Evolutionary conservation across 2,888 invertebrate genomes (phyloP).

Genomic region (Perizoma flavofasciatum): DNA sequence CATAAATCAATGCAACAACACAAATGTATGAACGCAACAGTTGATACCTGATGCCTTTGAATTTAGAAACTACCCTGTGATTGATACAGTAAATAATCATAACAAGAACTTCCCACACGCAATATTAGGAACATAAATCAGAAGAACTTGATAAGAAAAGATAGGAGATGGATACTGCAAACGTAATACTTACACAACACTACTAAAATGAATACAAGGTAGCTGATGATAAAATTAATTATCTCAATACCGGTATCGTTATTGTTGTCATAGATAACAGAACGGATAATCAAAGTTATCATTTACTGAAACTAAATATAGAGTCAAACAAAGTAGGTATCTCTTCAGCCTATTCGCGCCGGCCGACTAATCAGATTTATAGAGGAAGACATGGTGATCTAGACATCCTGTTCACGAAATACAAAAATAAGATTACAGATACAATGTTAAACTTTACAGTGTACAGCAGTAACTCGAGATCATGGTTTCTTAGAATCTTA

Average conservation of each 20-base stretch:
- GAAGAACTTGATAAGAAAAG: neutral
- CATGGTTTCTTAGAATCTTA: constrained; percentile 26
- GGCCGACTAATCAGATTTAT: constrained; percentile 46
- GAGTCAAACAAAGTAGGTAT: neutral
- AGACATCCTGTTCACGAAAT: constrained; percentile 57
- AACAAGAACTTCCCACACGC: neutral
- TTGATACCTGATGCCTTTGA: neutral
- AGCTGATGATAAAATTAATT: constrained; percentile 2
- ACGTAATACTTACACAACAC: too few species aligned
- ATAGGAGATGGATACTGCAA: neutral
- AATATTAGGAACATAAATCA: neutral
- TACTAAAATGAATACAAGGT: neutral
- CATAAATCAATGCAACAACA: neutral
- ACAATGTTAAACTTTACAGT: constrained; percentile 19
- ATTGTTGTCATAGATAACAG: constrained; percentile 45
- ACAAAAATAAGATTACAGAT: constrained; percentile 38
- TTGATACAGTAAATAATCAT: neutral
- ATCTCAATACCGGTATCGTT: constrained; percentile 29
- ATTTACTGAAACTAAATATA: constrained; percentile 35
- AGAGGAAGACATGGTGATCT: constrained; percentile 55
- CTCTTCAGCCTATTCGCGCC: neutral
- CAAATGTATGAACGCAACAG: neutral
- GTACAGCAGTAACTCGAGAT: constrained; percentile 30
- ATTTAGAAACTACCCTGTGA: neutral
- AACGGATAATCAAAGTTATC: constrained; percentile 45